Conservation (phyloP, 2,888 invertebrate species). For the Meghimatium bilineatum region DNA sequence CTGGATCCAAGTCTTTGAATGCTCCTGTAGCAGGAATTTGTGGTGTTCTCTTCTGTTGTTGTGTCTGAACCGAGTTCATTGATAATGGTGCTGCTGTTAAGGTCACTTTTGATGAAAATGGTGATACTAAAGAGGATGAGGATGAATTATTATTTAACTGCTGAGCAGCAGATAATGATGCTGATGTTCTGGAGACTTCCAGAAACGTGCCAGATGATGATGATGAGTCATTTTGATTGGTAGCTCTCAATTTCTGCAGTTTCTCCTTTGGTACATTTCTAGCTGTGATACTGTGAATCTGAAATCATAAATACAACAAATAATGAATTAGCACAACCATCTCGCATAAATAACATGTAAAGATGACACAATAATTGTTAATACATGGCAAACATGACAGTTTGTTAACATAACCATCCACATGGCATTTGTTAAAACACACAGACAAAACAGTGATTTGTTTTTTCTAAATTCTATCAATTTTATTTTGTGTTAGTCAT, state of each 20-base stretch:
- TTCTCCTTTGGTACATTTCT: conserved; percentile 66
- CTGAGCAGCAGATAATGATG: neutral
- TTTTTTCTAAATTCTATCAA: no score
- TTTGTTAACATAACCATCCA: no score
- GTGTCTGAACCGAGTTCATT: neutral
- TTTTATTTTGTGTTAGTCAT: no score
- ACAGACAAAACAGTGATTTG: no score
- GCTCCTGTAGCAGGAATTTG: neutral
- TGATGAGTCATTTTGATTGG: conserved; percentile 29
- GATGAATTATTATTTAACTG: neutral
- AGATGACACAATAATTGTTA: no score
- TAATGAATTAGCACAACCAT: no score
- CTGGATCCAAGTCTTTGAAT: conserved; percentile 43
- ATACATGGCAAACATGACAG: no score
- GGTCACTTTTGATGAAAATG: neutral
- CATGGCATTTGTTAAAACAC: no score
- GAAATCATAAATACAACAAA: conserved; percentile 19
- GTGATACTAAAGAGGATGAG: neutral
- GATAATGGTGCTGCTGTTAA: neutral
- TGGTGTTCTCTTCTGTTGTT: neutral
- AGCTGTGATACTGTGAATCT: conserved; percentile 71
- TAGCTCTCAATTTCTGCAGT: conserved; percentile 52
- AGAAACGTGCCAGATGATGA: conserved; percentile 26
- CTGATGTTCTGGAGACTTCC: neutral
- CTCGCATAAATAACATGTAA: no score